These are phyloP conservation scores for Solea senegalensis DNA, from an alignment of 2,113 vertebrate species.

Conservation along the genomic window DNA sequence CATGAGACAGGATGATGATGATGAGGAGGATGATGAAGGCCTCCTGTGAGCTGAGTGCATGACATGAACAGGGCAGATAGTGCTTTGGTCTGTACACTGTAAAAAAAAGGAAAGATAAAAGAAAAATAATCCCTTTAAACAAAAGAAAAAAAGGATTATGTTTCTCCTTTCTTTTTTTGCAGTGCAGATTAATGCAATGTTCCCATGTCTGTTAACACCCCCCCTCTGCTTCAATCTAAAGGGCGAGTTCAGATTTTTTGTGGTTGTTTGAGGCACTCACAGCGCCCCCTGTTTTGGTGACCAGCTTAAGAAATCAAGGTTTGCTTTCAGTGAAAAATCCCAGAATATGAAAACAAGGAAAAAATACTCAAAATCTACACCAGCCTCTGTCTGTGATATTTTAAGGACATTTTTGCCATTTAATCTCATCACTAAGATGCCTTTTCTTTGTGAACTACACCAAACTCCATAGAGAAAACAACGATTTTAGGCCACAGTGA, in stretches of 20 bases:
- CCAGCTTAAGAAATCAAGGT: too few species aligned
- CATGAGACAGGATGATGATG: neutral
- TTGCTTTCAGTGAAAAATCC: too few species aligned
- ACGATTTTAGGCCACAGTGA: too few species aligned
- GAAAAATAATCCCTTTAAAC: too few species aligned
- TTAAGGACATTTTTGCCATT: too few species aligned
- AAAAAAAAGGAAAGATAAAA: neutral
- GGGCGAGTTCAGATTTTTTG: neutral
- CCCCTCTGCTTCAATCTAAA: slow-evolving; percentile 67
- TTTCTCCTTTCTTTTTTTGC: slow-evolving; percentile 14
- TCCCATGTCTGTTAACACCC: slow-evolving; percentile 52
- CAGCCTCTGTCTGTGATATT: too few species aligned
- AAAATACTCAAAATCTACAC: too few species aligned
- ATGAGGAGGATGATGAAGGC: neutral
- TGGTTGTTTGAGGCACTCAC: neutral
- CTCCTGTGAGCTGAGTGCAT: slow-evolving; percentile 14
- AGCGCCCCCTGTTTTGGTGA: too few species aligned
- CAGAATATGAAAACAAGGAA: too few species aligned
- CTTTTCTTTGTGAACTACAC: too few species aligned
- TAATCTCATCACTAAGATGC: too few species aligned
- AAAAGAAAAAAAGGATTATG: slow-evolving; percentile 11
- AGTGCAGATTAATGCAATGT: slow-evolving; percentile 53
- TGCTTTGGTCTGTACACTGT: slow-evolving; percentile 16
- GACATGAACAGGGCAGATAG: slow-evolving; percentile 11
- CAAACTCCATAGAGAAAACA: too few species aligned